These are phyloP conservation scores for Epirrhoe tristata DNA, from an alignment of 2,888 invertebrate genomes.

Conservation along the genomic window DNA sequence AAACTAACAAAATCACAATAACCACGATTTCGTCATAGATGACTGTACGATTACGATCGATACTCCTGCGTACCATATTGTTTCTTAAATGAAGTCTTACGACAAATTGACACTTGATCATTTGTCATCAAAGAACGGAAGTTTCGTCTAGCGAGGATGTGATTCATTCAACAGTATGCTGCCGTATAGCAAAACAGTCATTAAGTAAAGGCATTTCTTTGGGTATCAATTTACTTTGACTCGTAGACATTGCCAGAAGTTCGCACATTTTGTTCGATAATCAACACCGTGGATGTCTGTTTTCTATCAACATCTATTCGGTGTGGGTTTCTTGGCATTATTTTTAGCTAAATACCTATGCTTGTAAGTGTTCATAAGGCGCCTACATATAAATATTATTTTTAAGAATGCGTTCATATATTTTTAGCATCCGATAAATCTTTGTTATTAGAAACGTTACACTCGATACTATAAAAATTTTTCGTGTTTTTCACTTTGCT, in stretches of 20 bases:
- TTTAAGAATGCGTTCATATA: constrained; percentile 32
- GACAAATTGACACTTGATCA: constrained; percentile 47
- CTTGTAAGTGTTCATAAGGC: constrained; percentile 35
- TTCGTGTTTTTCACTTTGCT: neutral
- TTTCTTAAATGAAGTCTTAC: constrained; percentile 42
- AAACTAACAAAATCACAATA: neutral
- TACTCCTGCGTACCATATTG: constrained; percentile 13
- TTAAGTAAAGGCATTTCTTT: neutral
- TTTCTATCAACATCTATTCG: constrained; percentile 60
- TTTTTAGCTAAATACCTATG: constrained; percentile 52
- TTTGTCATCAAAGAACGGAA: constrained; percentile 45
- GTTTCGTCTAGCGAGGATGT: constrained; percentile 42
- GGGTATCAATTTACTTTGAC: neutral
- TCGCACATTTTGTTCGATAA: constrained; percentile 64
- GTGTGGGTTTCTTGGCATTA: constrained; percentile 57
- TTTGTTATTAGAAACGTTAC: neutral
- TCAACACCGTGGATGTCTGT: constrained; percentile 65
- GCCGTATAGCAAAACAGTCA: neutral
- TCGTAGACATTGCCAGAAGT: constrained; percentile 43
- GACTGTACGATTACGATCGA: constrained; percentile 1
- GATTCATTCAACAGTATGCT: constrained; percentile 38
- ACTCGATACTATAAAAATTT: constrained; percentile 5
- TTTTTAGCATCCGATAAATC: constrained; percentile 36
- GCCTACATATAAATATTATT: constrained; percentile 46
- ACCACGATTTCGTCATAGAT: neutral